Conservation (phyloP, 2,888 invertebrate species). For the Tholera decimalis region DNA sequence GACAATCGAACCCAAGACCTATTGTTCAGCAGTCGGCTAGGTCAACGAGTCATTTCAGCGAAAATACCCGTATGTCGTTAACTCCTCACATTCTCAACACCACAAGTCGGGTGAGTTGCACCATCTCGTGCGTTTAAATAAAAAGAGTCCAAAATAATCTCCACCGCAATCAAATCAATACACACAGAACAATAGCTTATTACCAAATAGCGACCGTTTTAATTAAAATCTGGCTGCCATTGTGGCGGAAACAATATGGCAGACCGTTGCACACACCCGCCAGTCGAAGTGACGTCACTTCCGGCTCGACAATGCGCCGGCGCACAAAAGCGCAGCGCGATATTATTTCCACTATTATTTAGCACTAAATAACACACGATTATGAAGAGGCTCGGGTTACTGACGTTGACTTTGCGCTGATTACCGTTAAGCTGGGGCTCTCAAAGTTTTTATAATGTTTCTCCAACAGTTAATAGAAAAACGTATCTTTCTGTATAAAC, state of each 20-base stretch:
- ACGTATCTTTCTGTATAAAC: no score
- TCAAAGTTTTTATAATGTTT: slow-evolving; percentile 46
- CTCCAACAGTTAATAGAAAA: no score
- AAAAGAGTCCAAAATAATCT: slow-evolving; percentile 10
- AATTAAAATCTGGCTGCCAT: slow-evolving; percentile 66
- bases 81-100: neutral
- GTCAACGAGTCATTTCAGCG: no score
- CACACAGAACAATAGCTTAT: slow-evolving; percentile 41
- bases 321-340: slow-evolving; percentile 88
- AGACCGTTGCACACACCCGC: slow-evolving; percentile 73
- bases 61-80: no score
- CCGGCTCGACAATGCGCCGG: slow-evolving; percentile 78
- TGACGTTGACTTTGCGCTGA: slow-evolving; percentile 69
- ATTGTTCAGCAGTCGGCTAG: no score
- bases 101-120: neutral
- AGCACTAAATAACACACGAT: slow-evolving; percentile 76
- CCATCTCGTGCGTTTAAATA: neutral
- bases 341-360: slow-evolving; percentile 79
- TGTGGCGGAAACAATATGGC: slow-evolving; percentile 76
- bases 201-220: slow-evolving; percentile 51
- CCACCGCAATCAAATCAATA: slow-evolving; percentile 19
- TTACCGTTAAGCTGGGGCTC: slow-evolving; percentile 54
- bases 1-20: no score
- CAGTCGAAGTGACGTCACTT: slow-evolving; percentile 68
- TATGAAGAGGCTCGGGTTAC: slow-evolving; percentile 81